phyloP scores from a whole-genome alignment of 2,113 vertebrate genomes.

The Oreochromis tanganicae region DNA sequence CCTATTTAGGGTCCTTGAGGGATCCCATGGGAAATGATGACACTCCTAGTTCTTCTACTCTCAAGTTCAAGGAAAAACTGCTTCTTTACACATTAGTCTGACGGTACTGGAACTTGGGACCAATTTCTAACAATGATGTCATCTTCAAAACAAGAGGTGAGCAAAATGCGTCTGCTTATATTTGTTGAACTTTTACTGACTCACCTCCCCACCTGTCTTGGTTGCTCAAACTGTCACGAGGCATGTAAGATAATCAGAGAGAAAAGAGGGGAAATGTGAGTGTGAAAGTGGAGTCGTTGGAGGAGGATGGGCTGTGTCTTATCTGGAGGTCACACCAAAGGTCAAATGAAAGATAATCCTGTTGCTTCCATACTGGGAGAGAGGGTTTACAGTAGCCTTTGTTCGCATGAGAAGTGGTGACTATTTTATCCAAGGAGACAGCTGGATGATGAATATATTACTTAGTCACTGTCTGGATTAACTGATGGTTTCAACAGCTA shows the following conservation, averaged over 20 bases:
- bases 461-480: background rate
- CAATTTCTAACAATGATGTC: background rate
- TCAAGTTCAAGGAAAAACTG: constrained; percentile 13
- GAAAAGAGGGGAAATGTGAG: background rate
- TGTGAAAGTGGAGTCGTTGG: background rate
- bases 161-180: background rate
- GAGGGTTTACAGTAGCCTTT: background rate
- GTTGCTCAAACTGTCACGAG: constrained; percentile 6
- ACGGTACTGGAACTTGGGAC: background rate
- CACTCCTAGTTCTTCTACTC: background rate
- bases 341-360: constrained; percentile 31
- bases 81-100: background rate
- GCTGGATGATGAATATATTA: background rate
- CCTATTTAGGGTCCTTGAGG: background rate
- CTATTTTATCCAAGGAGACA: background rate
- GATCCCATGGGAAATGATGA: constrained; percentile 13
- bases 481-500: background rate
- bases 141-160: background rate
- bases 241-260: constrained; percentile 10
- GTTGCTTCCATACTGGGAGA: background rate
- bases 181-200: constrained; percentile 19
- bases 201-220: constrained; percentile 15
- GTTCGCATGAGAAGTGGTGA: background rate
- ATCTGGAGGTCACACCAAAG: constrained; percentile 24
- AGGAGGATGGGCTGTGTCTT: background rate